Base-by-base conservation (phyloP, 1,140 invertebrate genomes). In the Stegodyphus mimosarum region DNA sequence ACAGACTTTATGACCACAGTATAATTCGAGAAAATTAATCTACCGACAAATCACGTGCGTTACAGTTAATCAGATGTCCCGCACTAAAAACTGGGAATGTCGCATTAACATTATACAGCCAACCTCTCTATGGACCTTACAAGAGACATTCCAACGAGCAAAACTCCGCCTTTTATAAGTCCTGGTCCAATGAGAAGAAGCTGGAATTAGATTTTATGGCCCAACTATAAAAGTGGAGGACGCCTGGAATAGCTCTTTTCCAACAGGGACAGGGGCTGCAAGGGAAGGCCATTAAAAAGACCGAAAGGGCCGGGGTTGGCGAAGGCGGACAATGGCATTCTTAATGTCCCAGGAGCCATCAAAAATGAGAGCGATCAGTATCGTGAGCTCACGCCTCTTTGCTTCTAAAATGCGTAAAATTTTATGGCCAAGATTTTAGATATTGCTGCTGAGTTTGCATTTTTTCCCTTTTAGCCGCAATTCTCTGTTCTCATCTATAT, bases 1-100 rank as follows among this genome's bases (percentile, higher is more conserved):
- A 33, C 33, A 33, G 33, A 66, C 73, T 84, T 84, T 84, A 84
- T 52, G 72, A 84, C 60, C 18, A 66, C 73, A 11, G 64, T 84
- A 84, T 84, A 84, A 84, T 75, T 84, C 81, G 60, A 75, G 72
- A 75, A 75, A 84, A 84, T 84, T 84, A 84, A 84, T 84, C 72
- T 84, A 75, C 81, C 81, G 81, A 84, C 81, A 84, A 84, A 84
- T 84, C 81, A 84, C 81, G 81, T 75, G 81, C 81, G 81, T 75
- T 84, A 70, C 81, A 84, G 81, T 76, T 84, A 84, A 84, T 84
- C 81, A 84, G 81, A 84, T 84, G 81, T 75, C 72, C 18, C 50
- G 81, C 73, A 69, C 72, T 84, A 84, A 84, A 84, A 84, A 33
- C 52, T 53, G 71, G 73, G 49, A 84, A 74, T 74, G 71, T 33